Conservation (phyloP, 2,113 vertebrate species). For the Lampris megalopsis region DNA sequence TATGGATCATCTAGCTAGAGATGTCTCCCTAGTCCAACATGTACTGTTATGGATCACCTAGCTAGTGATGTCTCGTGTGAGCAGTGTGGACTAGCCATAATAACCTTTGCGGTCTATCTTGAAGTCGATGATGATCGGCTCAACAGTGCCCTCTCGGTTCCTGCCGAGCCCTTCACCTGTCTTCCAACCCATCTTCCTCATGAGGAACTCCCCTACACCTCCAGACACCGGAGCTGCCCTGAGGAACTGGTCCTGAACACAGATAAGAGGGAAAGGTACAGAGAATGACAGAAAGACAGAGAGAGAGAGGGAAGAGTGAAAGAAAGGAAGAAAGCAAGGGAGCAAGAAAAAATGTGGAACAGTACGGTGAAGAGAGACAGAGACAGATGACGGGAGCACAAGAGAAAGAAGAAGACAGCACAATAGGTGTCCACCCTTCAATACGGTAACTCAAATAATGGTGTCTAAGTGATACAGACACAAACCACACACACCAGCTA, state of each 20-base stretch:
- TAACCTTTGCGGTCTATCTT: conserved; percentile 97
- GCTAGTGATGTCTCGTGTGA: not conserved
- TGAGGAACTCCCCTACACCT: conserved; percentile 95
- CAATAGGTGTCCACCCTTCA: not conserved
- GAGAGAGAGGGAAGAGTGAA: not conserved
- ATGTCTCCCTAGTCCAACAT: no score
- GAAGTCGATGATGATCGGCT: conserved; percentile 97
- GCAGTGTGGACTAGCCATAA: not conserved
- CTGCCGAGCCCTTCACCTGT: conserved; percentile 95
- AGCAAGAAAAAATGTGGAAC: conserved; percentile 3
- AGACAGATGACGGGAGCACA: not conserved
- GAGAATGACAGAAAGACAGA: conserved; percentile 4
- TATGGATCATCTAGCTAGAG: no score
- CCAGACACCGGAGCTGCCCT: conserved; percentile 95
- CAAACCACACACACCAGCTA: not conserved
- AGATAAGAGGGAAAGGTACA: not conserved
- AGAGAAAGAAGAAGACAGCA: not conserved
- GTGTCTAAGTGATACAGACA: not conserved
- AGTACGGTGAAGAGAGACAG: not conserved
- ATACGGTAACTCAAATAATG: no score
- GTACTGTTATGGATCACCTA: no score
- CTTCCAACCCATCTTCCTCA: conserved; percentile 99
- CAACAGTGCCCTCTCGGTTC: conserved; percentile 95
- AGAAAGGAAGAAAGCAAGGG: conserved; percentile 30
- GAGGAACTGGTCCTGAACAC: conserved; percentile 95